Conservation (phyloP, 2,113 vertebrate species). For the Heterochromis multidens region DNA sequence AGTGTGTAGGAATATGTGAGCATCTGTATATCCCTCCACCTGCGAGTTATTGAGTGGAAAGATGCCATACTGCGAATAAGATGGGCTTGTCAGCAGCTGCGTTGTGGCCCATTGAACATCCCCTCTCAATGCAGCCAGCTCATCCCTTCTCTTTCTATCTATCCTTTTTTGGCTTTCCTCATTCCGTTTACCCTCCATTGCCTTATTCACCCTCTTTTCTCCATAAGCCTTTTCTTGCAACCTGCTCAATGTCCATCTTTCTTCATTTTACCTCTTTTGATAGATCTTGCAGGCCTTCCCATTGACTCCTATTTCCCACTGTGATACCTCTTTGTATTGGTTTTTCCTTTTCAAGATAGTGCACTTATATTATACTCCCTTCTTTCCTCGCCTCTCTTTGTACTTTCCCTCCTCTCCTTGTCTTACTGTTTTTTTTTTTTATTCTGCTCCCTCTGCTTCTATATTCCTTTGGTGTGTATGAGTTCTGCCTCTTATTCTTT, state of each 20-base stretch:
- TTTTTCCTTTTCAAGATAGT: not conserved
- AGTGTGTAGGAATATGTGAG: not conserved
- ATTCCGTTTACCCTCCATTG: not conserved
- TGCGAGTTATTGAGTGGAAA: constrained; percentile 42
- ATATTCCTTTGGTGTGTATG: not conserved
- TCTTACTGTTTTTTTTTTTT: not conserved
- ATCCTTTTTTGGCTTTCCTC: constrained; percentile 14
- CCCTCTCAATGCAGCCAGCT: constrained; percentile 5
- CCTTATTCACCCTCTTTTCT: not conserved
- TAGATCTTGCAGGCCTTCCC: not conserved
- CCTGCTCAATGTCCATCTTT: not conserved
- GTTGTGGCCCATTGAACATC: constrained; percentile 51
- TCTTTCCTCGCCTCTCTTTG: not conserved
- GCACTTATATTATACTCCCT: not conserved
- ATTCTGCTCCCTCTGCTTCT: not conserved
- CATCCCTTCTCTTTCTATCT: constrained; percentile 25
- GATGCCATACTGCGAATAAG: constrained; percentile 45
- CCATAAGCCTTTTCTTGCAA: not conserved
- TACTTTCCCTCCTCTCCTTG: not conserved
- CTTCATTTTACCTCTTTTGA: not conserved
- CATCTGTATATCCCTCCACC: constrained; percentile 29
- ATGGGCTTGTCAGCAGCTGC: constrained; percentile 43
- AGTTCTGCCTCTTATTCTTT: not conserved
- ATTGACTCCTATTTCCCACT: not conserved
- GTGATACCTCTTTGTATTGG: not conserved